Percentiles rank a stretch among this genome's conserved stretches.
Evolutionary conservation across 2,113 vertebrate species (phyloP).

Genomic region (Psettodes erumei): DNA sequence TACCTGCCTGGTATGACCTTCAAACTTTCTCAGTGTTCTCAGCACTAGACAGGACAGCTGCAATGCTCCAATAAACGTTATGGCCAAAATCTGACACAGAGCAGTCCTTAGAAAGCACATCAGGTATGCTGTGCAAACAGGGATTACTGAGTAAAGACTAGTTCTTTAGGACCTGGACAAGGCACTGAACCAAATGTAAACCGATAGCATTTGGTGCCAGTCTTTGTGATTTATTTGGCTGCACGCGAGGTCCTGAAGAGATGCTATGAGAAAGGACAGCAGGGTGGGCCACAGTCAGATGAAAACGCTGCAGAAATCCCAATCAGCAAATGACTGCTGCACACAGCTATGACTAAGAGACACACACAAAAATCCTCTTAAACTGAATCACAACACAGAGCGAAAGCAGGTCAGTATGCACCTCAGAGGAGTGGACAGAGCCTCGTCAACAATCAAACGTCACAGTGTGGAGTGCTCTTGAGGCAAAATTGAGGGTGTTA

Average conservation of each 20-base stretch:
- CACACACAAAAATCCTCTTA: slow-evolving; percentile 32
- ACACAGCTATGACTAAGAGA: slow-evolving; percentile 2
- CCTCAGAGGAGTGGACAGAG: background rate
- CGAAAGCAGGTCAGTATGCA: slow-evolving; percentile 18
- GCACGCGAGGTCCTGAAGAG: slow-evolving; percentile 39
- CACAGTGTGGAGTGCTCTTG: background rate
- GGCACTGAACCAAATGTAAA: too few species aligned
- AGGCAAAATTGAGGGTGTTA: background rate
- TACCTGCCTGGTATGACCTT: too few species aligned
- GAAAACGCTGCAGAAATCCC: slow-evolving; percentile 20
- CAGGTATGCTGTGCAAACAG: too few species aligned
- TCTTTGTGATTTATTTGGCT: slow-evolving; percentile 51
- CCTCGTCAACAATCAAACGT: slow-evolving; percentile 2
- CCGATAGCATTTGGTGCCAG: too few species aligned
- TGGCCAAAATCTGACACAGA: too few species aligned
- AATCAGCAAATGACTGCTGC: slow-evolving; percentile 46
- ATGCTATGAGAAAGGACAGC: slow-evolving; percentile 33
- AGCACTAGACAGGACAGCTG: too few species aligned
- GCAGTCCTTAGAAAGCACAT: too few species aligned
- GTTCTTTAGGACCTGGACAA: too few species aligned
- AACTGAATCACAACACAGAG: background rate
- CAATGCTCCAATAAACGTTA: too few species aligned
- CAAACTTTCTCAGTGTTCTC: too few species aligned
- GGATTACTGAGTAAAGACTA: background rate
- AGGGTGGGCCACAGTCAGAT: slow-evolving; percentile 14